phyloP scores from a whole-genome alignment of 2,888 invertebrate genomes.

The Tolmerus cingulatus region DNA sequence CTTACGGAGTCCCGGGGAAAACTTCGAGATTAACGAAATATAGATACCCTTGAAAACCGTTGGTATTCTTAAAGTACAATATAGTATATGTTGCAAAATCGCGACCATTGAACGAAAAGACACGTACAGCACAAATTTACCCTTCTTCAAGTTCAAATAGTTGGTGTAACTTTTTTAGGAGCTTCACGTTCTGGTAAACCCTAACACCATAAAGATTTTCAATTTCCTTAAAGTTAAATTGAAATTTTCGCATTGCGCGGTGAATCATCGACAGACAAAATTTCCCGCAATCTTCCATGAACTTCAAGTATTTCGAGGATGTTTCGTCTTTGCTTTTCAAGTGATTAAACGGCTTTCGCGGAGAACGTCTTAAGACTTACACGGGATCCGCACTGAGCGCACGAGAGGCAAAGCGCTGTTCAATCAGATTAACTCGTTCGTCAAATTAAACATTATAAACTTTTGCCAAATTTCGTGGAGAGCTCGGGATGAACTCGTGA shows the following conservation, averaged over 20 bases:
- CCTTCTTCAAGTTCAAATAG: not conserved
- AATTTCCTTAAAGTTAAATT: not conserved
- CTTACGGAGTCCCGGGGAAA: not conserved
- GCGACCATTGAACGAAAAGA: not conserved
- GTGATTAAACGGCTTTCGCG: not conserved
- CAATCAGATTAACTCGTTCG: not conserved
- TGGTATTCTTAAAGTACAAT: not conserved
- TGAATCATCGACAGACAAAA: not conserved
- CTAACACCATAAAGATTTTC: not conserved
- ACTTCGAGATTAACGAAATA: not conserved
- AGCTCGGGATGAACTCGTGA: not conserved
- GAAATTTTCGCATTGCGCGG: not conserved
- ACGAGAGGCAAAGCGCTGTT: not conserved
- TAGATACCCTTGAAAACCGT: not conserved
- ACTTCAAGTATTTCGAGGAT: not conserved
- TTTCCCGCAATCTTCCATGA: not conserved
- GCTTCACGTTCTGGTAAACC: not conserved
- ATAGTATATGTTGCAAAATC: not conserved
- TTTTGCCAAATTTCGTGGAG: not conserved
- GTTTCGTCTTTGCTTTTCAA: not conserved
- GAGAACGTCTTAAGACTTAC: not conserved
- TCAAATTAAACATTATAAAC: not conserved
- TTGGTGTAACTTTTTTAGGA: not conserved
- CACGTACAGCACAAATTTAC: not conserved
- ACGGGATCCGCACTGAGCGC: not conserved